A percentile compares a stretch with the other conserved stretches of the same genome.
These are phyloP conservation scores for Atta cephalotes DNA, from an alignment of 1,140 invertebrate genomes.

Conservation along the genomic window DNA sequence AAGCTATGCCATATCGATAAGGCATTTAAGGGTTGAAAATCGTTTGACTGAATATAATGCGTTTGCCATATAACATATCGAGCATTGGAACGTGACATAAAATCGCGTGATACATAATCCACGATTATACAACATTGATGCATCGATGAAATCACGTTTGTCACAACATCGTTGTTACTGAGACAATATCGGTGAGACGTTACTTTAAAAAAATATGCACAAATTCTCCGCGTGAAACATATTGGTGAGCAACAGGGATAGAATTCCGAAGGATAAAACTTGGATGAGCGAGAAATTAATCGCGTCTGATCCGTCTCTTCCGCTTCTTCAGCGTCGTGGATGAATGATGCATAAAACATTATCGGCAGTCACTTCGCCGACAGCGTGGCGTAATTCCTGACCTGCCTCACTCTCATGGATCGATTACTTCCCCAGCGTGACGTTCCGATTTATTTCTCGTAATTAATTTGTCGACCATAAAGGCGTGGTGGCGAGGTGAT, in stretches of 20 bases:
- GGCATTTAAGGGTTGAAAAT: neutral
- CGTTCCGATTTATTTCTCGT: constrained; percentile 55
- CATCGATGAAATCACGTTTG: neutral
- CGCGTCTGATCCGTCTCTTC: constrained; percentile 44
- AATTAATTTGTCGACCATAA: constrained; percentile 53
- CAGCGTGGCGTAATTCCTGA: constrained; percentile 41
- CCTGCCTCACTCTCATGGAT: constrained; percentile 15
- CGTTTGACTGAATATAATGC: neutral
- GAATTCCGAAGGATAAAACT: constrained; percentile 9
- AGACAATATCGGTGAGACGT: neutral
- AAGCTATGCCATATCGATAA: too few species aligned
- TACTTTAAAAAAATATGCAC: neutral
- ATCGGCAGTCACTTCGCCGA: constrained; percentile 32
- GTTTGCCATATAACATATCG: neutral
- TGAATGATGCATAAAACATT: constrained; percentile 65
- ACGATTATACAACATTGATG: neutral
- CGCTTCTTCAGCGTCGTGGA: constrained; percentile 11
- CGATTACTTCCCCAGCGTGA: constrained; percentile 44
- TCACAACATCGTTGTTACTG: neutral
- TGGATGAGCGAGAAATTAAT: constrained; percentile 45
- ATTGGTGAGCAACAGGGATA: neutral
- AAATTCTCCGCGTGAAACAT: constrained; percentile 11
- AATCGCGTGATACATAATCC: neutral
- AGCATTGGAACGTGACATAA: neutral
- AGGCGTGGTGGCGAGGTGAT: neutral